Evolutionary conservation across 2,888 invertebrate genomes (phyloP), one percentile per base, ranked within the genome.

Genomic region (Ennomos fuscantarius): DNA sequence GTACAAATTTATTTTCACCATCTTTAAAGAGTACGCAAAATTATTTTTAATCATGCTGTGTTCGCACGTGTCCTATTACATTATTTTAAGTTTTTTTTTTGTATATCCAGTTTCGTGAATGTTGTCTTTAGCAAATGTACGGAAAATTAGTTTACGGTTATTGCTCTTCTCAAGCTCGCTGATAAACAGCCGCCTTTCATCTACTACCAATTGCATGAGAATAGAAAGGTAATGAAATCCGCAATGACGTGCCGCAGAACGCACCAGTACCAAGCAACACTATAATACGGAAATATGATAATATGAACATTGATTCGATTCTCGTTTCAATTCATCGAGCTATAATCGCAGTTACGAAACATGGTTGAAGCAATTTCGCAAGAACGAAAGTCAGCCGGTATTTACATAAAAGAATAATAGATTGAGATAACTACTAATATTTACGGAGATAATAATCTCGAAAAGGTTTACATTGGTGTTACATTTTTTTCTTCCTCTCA

Each of bases 141-240:
- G 42, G 48, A 49, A 48, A 53, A 53, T 54, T 54, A 54, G 45
- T 15, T 39, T 45, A 33, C 24, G 46, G 46, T 35, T 34, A 37
- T 54, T 49, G 39, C 39, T 42, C 31, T 36, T 13, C 49, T 42
- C 43, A 41, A 41, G 9, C 31, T 31, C 12, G 37, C 49, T 45
- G 53, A 53, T 64, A 55, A 46, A 57, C 55, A 56, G 60, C 58
- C 54, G 66, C 70, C 75, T 78, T 78, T 76, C 73, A 74, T 78
- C 75, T 73, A 62, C 55, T 69, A 73, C 72, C 69, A 68, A 76
- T 74, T 73, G 72, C 73, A 68, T 69, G 78, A 70, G 70, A 80
- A 80, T 78, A 74, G 81, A 82, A 81, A 82, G 81, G 76, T 75
- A 78, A 79, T 81, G 71, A 76, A 76, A 75, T 72, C 62, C 66